phyloP scores from a whole-genome alignment of 2,797 vertebrate species.

The Caiman crocodilus region DNA sequence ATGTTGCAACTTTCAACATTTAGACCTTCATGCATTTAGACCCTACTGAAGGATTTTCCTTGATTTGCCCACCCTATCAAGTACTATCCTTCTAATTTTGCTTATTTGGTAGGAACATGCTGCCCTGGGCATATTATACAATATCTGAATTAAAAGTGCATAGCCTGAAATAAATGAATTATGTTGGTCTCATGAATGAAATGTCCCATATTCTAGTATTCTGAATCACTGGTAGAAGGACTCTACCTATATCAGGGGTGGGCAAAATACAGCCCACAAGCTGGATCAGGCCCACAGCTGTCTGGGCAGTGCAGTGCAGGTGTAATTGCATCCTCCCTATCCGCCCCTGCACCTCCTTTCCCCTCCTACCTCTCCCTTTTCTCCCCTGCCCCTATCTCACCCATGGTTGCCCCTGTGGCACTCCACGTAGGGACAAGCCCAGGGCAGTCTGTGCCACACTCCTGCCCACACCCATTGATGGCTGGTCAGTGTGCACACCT shows the following conservation, averaged over 20 bases:
- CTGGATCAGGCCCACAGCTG: too few species aligned
- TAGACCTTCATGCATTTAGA: rapidly evolving
- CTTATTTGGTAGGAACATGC: neutral
- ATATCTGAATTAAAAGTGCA: neutral
- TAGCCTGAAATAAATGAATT: neutral
- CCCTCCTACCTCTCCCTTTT: too few species aligned
- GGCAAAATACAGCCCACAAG: too few species aligned
- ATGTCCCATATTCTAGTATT: neutral
- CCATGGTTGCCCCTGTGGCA: too few species aligned
- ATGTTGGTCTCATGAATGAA: neutral
- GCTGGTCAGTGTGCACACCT: too few species aligned
- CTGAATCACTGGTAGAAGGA: neutral
- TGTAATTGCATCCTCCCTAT: too few species aligned
- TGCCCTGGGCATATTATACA: neutral
- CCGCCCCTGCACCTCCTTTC: too few species aligned
- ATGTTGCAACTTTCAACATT: neutral
- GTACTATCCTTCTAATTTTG: neutral
- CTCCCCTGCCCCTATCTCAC: too few species aligned
- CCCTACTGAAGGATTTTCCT: neutral
- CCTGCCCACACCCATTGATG: too few species aligned
- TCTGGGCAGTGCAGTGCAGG: too few species aligned
- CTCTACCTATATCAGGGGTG: neutral
- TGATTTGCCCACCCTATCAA: neutral
- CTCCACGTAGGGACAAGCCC: too few species aligned
- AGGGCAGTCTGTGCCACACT: too few species aligned